Base-by-base conservation (phyloP, 2,888 invertebrate species). In the Gibbula magus region DNA sequence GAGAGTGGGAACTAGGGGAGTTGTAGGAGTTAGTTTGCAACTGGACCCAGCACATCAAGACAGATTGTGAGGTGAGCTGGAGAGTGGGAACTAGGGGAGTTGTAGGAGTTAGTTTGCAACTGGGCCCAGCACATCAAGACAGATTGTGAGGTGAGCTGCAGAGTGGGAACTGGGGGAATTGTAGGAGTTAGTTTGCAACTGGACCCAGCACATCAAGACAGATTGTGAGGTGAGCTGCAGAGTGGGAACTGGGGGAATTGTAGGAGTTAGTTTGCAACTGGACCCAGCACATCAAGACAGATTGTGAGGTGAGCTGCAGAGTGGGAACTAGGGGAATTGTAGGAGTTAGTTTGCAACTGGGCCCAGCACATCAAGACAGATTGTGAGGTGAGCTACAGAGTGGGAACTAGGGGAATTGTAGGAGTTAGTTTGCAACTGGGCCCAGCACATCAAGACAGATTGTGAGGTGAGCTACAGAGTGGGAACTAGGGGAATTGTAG, bases 61-160 rank as follows among this genome's bases (percentile, higher is more conserved):
- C 93, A 0, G 94, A 94, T 66, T 97, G 97, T 91, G 93, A 94
- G 90, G 94, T 95, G 85, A 87, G 86, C 0, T 2, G 52, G 61
- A n/a, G 13, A n/a, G 7, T 56, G 22, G 54, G 8, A n/a, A 10
- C 4, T 8, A 56, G 1, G 25, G 56, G 7, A 8, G 1, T 7
- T 4, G 3, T 56, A n/a, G 1, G 1, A 8, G 7, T 7, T 1
- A 25, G 7, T 4, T n/a, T 1, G n/a, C 76, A 92, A 94, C 7
- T 97, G 97, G 91, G 93, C 95, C 1, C 93, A 94, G 45, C 98
- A 98, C 90, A 98, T 98, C 84, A 96, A 96, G 87, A 93, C 93
- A 0, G 94, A 94, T 66, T 97, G 97, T 91, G 93, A 94, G 90
- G 94, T 95, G 85, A 87, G 86, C 0, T 2, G 52, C 35, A n/a